Percentiles rank a stretch among this genome's conserved stretches.
Conservation (phyloP, 2,888 invertebrate genomes). For the Trileptium ribeirensis region DNA sequence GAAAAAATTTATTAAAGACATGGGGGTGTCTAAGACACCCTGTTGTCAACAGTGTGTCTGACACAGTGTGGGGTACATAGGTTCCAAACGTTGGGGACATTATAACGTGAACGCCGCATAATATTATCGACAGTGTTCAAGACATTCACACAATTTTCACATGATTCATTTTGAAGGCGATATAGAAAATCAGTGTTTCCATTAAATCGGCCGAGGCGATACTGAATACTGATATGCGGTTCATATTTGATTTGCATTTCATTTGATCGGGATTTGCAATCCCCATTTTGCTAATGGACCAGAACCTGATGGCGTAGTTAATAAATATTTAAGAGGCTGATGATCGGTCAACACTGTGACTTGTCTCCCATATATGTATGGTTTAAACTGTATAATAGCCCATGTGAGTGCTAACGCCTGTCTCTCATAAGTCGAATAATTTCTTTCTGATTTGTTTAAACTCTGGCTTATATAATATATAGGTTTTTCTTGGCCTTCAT, state of each 20-base stretch:
- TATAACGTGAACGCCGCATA: too few relatives aligned
- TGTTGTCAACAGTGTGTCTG: too few relatives aligned
- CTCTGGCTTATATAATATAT: not conserved
- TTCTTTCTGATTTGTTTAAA: not conserved
- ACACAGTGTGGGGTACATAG: too few relatives aligned
- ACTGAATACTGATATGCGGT: not conserved
- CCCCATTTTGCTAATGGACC: not conserved
- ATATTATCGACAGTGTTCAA: not conserved
- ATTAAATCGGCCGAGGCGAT: not conserved
- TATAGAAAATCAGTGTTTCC: not conserved
- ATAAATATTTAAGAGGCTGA: not conserved
- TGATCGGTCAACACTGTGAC: not conserved
- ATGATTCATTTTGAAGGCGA: too few relatives aligned
- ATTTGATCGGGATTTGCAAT: not conserved
- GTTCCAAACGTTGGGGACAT: too few relatives aligned
- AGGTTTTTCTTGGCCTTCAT: not conserved
- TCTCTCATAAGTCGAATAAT: not conserved
- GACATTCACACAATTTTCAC: not conserved
- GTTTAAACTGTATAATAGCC: constrained; percentile 3
- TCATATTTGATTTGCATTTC: too few relatives aligned
- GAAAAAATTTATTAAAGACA: too few relatives aligned
- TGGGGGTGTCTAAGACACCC: too few relatives aligned
- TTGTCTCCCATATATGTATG: not conserved
- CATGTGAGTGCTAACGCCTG: not conserved
- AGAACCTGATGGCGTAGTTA: not conserved